Conservation (phyloP, 1,140 invertebrate genomes). For the Listronotus bonariensis region DNA sequence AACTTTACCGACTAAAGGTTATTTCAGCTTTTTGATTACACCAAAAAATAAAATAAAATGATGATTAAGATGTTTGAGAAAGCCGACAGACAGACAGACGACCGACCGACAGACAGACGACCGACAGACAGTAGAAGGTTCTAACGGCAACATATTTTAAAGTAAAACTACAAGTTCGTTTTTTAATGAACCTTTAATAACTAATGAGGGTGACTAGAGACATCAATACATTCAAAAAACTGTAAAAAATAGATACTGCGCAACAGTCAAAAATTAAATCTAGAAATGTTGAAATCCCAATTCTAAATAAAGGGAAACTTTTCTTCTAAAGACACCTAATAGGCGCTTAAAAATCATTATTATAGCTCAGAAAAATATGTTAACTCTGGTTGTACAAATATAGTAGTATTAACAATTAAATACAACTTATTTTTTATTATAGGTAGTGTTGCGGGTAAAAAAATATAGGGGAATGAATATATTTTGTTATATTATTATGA, state of each 20-base stretch:
- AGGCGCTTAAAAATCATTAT: not conserved
- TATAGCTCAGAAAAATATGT: not conserved
- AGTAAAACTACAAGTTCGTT: not conserved
- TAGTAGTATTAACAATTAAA: not conserved
- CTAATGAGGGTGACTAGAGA: slow-evolving; percentile 25
- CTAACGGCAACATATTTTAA: not conserved
- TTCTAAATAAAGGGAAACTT: too few species aligned
- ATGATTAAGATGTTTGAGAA: too few species aligned
- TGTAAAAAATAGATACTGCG: not conserved
- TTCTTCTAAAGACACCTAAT: too few species aligned
- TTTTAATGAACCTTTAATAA: slow-evolving; percentile 8
- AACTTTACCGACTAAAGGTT: too few species aligned
- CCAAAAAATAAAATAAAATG: too few species aligned
- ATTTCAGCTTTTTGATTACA: too few species aligned
- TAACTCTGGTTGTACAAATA: too few species aligned
- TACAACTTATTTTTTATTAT: not conserved
- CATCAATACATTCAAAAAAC: slow-evolving; percentile 24
- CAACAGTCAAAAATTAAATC: slow-evolving; percentile 5
- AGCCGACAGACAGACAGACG: too few species aligned
- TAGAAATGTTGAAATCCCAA: not conserved
- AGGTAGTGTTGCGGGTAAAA: not conserved
- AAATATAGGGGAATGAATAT: slow-evolving; percentile 8
- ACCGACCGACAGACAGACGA: too few species aligned
- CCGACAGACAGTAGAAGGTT: too few species aligned
- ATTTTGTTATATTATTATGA: slow-evolving; percentile 8